Base-by-base conservation (phyloP, 1,140 invertebrate genomes). In the Oreohelix idahoensis region DNA sequence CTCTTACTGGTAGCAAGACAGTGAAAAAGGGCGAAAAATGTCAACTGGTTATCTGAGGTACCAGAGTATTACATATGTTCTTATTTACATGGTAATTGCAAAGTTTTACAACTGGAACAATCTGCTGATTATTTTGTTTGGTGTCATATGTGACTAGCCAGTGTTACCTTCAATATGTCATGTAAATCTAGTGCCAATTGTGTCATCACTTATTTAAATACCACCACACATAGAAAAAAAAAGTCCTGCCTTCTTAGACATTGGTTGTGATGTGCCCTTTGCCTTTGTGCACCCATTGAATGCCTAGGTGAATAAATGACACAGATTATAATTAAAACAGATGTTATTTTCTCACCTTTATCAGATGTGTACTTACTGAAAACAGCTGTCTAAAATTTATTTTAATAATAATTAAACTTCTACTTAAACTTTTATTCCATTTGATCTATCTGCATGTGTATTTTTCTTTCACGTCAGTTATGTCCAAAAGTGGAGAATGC, bases 211-310 rank as follows among this genome's bases (percentile, higher is more conserved):
- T 35, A 74, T 74, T 26, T n/a, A n/a, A 42, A 26, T 4, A 74
- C 23, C 38, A 39, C 32, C 42, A n/a, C 39, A 39, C 38, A 74
- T n/a, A 74, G 11, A 42, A 17, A 17, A 10, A 39, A 71, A 11
- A 74, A 74, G n/a, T 74, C 42, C 58, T 66, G 77, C 77, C 77
- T 79, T 79, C 36, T 23, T 8, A 69, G 63, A 79, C 51, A 42
- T 53, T 79, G 77, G 77, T 79, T 79, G 77, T 79, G 77, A 79
- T 58, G 58, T 35, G 53, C 53, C 45, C 35, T 38, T n/a, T 58
- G 77, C 77, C 53, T 79, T 79, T 79, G 51, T 63, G 77, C 51
- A 69, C 35, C 66, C 1, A 49, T 35, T 49, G 63, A 32, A 42
- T 74, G 38, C 53, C 76, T 78, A 29, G 36, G 20, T 51, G 53